phyloP scores from a whole-genome alignment of 1,140 invertebrate species.

The Chironomus striatipennis region DNA sequence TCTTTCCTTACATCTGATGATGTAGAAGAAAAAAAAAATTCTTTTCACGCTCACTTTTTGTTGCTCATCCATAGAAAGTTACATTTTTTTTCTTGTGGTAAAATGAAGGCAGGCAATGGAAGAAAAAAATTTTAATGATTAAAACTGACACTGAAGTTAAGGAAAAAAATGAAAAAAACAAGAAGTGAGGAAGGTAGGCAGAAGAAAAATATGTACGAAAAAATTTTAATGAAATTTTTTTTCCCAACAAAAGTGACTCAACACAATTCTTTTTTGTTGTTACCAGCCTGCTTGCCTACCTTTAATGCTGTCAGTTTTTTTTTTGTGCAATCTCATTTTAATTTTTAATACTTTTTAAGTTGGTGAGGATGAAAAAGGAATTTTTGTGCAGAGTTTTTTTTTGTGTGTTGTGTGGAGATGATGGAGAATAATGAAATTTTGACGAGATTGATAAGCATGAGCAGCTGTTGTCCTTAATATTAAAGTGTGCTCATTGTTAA shows the following conservation, averaged over 20 bases:
- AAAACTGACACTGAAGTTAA: not conserved
- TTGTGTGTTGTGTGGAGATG: too few relatives aligned
- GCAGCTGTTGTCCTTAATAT: too few relatives aligned
- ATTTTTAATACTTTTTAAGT: too few relatives aligned
- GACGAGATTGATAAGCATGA: too few relatives aligned
- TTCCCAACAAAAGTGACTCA: not conserved
- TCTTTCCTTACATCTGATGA: not conserved
- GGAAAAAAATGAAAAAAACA: not conserved
- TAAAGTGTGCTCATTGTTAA: too few relatives aligned
- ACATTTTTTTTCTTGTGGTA: too few relatives aligned
- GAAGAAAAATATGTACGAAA: not conserved
- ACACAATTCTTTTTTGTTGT: not conserved
- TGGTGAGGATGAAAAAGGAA: too few relatives aligned
- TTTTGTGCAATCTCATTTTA: too few relatives aligned
- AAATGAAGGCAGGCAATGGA: not conserved
- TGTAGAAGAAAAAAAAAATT: not conserved
- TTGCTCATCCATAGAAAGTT: too few relatives aligned
- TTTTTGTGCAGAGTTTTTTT: too few relatives aligned
- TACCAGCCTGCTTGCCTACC: not conserved
- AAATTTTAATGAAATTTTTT: constrained; percentile 7
- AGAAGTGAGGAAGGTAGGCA: not conserved
- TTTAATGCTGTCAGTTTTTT: not conserved
- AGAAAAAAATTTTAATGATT: constrained; percentile 10
- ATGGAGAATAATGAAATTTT: too few relatives aligned
- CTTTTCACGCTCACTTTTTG: not conserved